Percentiles rank a stretch among this genome's conserved stretches.
Evolutionary conservation across 1,140 invertebrate species (phyloP).

Genomic region (Cherax destructor): DNA sequence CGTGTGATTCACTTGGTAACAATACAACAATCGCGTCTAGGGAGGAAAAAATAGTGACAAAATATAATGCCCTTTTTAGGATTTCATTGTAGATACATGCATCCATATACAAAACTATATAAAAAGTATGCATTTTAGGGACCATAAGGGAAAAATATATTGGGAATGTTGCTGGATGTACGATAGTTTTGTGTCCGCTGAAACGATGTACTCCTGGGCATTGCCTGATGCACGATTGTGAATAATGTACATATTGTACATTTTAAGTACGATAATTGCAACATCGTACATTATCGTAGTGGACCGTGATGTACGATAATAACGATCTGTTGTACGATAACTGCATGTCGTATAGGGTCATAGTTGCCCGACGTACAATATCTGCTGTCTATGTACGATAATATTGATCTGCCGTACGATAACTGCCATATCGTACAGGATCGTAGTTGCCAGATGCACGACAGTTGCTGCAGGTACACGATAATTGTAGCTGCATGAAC

Average conservation of each 20-base stretch:
- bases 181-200: background rate
- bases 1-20: constrained; percentile 29
- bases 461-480: background rate
- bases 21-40: background rate
- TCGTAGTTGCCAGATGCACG: background rate
- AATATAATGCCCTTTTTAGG: constrained; percentile 5
- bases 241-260: too few relatives aligned
- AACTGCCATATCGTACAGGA: background rate
- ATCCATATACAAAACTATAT: constrained; percentile 40
- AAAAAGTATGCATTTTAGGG: background rate
- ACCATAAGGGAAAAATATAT: background rate
- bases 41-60: background rate
- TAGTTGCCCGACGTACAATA: background rate
- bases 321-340: background rate
- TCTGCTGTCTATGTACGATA: background rate
- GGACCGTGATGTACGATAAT: background rate
- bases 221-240: too few relatives aligned
- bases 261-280: too few relatives aligned
- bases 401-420: too few relatives aligned
- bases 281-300: background rate
- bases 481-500: too few relatives aligned
- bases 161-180: constrained; percentile 8
- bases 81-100: background rate
- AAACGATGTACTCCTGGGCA: background rate
- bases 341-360: background rate